phyloP scores from a whole-genome alignment of 1,140 invertebrate genomes.

The Lepidotrigona ventralis region DNA sequence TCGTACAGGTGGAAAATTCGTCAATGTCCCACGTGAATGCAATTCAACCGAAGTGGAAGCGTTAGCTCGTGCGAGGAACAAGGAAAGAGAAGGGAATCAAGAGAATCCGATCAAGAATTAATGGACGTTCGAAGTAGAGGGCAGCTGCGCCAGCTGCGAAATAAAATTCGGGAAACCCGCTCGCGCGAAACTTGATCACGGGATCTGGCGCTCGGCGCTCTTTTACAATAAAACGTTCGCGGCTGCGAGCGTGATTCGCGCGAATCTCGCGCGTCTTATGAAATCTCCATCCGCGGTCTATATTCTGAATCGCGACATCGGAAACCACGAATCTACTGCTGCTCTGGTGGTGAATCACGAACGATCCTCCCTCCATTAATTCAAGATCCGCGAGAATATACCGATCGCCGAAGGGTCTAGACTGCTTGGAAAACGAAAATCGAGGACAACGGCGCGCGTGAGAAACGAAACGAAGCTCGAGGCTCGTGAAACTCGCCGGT shows the following conservation, averaged over 20 bases:
- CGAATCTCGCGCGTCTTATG: background rate
- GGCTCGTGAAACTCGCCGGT: constrained; percentile 3
- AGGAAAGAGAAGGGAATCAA: background rate
- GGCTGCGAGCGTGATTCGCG: background rate
- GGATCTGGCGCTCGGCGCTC: background rate
- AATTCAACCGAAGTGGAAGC: background rate
- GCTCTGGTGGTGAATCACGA: no score
- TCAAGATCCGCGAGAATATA: constrained; percentile 9
- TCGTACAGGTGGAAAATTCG: background rate
- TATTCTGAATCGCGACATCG: background rate
- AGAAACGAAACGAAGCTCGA: constrained; percentile 38
- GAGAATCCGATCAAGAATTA: background rate
- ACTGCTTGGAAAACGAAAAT: constrained; percentile 26
- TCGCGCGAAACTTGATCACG: constrained; percentile 14
- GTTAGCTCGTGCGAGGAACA: background rate
- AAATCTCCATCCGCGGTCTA: background rate
- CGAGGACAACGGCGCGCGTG: constrained; percentile 1
- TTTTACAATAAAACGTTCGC: background rate
- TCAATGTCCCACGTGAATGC: background rate
- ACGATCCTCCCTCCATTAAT: constrained; percentile 14
- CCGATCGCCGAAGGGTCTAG: background rate
- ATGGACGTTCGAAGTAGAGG: no score
- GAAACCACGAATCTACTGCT: background rate
- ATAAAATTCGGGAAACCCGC: background rate
- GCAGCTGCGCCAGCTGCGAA: background rate